These are phyloP conservation scores for Thalassophryne amazonica DNA, from an alignment of 2,797 vertebrate species.

Conservation along the genomic window DNA sequence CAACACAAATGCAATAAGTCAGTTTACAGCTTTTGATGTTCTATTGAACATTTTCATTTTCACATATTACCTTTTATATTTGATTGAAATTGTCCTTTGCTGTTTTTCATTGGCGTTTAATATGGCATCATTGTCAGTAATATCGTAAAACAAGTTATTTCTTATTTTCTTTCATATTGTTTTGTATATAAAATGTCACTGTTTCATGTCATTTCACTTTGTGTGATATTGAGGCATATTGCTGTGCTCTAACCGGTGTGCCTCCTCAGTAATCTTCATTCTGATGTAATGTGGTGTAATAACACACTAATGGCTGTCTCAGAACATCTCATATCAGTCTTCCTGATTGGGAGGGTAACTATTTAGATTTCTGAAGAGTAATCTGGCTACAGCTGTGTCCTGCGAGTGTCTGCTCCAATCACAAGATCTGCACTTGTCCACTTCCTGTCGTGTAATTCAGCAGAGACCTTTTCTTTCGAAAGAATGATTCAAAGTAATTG, in stretches of 20 bases:
- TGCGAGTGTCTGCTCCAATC: conserved; percentile 14
- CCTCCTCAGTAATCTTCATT: conserved; percentile 27
- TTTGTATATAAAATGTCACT: conserved; percentile 16
- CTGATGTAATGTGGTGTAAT: conserved; percentile 54
- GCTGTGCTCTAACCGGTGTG: conserved; percentile 19
- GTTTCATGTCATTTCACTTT: conserved; percentile 23
- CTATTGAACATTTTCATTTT: not conserved
- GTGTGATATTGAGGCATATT: conserved; percentile 9
- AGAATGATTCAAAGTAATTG: conserved; percentile 19
- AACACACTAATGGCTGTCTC: conserved; percentile 34
- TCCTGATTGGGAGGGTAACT: conserved; percentile 38
- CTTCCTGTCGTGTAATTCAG: conserved; percentile 19
- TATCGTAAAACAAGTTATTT: conserved; percentile 8
- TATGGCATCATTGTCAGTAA: not conserved
- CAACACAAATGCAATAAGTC: not conserved
- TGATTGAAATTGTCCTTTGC: not conserved
- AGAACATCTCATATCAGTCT: conserved; percentile 26
- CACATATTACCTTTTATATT: not conserved
- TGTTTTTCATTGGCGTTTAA: conserved; percentile 7
- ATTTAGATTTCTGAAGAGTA: conserved; percentile 40
- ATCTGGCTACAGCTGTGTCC: conserved; percentile 19
- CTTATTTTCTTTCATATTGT: conserved; percentile 7
- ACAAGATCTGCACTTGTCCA: conserved; percentile 22
- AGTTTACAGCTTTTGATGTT: not conserved
- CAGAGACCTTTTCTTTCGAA: conserved; percentile 10